Percentiles rank a stretch among this genome's conserved stretches.
phyloP scores from a whole-genome alignment of 2,888 invertebrate genomes.

The Parasteatoda lunata region DNA sequence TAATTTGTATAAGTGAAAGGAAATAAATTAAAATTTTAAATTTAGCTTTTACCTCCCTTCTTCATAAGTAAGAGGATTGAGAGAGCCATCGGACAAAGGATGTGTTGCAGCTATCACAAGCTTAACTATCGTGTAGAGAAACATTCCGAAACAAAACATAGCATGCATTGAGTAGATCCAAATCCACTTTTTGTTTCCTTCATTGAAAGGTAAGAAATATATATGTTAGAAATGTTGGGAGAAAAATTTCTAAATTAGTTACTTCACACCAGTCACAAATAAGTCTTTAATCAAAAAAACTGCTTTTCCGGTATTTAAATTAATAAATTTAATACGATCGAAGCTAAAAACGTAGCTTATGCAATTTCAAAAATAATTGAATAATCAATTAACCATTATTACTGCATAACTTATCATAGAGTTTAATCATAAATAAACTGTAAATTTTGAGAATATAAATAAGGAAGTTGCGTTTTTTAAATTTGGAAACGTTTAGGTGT shows the following conservation, averaged over 20 bases:
- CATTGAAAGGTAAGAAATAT: not conserved
- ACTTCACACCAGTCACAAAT: not conserved
- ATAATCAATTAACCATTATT: too few relatives aligned
- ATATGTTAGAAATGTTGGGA: not conserved
- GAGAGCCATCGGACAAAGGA: conserved; percentile 53
- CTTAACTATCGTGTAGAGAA: conserved; percentile 49
- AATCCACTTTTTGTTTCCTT: conserved; percentile 48
- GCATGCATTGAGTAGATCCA: conserved; percentile 44
- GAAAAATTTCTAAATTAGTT: too few relatives aligned
- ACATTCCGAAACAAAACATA: conserved; percentile 46
- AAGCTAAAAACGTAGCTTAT: too few relatives aligned
- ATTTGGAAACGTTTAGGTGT: too few relatives aligned
- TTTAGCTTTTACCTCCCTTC: conserved; percentile 48
- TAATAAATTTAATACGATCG: not conserved
- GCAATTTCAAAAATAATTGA: too few relatives aligned
- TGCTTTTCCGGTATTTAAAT: not conserved
- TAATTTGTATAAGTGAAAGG: too few relatives aligned
- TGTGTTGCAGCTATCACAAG: conserved; percentile 36
- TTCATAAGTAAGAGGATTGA: conserved; percentile 61
- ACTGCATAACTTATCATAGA: too few relatives aligned
- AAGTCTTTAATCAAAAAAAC: not conserved
- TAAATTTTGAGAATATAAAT: too few relatives aligned
- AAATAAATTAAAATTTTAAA: too few relatives aligned
- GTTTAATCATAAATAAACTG: too few relatives aligned
- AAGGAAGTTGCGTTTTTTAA: too few relatives aligned